A percentile compares a stretch with the other conserved stretches of the same genome.
Evolutionary conservation across 1,140 invertebrate genomes (phyloP).

Genomic region (Melitaea cinxia): DNA sequence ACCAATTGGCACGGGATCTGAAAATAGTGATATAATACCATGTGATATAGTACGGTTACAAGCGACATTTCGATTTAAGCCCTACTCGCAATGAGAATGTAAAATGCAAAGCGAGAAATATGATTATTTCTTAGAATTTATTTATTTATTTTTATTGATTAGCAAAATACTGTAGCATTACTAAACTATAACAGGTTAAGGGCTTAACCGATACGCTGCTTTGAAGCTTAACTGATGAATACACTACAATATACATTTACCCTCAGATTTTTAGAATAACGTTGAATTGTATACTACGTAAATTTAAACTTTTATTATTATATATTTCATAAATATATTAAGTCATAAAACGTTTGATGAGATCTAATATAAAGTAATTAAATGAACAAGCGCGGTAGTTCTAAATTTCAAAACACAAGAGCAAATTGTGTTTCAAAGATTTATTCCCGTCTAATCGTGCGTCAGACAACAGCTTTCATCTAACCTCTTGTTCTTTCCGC

Average conservation of each 20-base stretch:
- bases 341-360: not conserved
- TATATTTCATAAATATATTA: no score
- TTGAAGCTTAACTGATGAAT: no score
- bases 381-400: not conserved
- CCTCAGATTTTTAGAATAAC: no score
- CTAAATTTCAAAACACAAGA: not conserved
- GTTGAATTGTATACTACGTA: no score
- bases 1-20: constrained; percentile 29
- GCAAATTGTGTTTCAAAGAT: constrained; percentile 4
- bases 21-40: constrained; percentile 20
- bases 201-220: no score
- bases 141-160: no score
- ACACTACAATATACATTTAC: no score
- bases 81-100: not conserved
- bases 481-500: constrained; percentile 2
- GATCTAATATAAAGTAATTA: not conserved
- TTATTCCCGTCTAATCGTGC: constrained; percentile 8
- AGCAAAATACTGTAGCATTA: no score
- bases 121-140: not conserved
- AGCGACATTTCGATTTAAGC: not conserved
- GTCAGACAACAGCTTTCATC: constrained; percentile 8
- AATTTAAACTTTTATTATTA: no score
- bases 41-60: constrained; percentile 6
- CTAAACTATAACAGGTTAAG: no score
- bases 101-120: not conserved